Evolutionary conservation across 2,797 vertebrate species (phyloP).

Genomic region (Lycodopsis pacificus): DNA sequence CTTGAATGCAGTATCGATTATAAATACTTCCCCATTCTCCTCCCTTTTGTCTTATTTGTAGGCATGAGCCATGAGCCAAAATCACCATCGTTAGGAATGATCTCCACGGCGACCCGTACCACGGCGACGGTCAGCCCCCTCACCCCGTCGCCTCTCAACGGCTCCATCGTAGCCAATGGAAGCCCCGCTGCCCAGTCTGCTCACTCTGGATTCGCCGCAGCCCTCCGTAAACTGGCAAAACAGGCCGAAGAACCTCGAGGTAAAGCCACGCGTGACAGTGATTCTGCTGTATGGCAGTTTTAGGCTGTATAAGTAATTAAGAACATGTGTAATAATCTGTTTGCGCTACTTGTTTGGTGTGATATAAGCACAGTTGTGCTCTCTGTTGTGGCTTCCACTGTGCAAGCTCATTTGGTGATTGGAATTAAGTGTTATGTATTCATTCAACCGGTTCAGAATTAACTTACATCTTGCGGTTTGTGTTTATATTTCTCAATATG

Average conservation of each 20-base stretch:
- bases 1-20: conserved; percentile 30
- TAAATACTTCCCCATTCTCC: conserved; percentile 53
- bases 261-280: conserved; percentile 70
- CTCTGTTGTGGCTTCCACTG: neutral
- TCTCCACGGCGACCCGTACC: conserved; percentile 97
- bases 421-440: neutral
- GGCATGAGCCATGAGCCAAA: conserved; percentile 99
- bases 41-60: conserved; percentile 79
- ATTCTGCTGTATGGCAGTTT: neutral
- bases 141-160: conserved; percentile 96
- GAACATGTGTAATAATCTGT: neutral
- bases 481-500: neutral
- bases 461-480: neutral
- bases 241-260: conserved; percentile 99
- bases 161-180: conserved; percentile 97
- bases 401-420: neutral
- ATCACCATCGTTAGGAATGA: conserved; percentile 99
- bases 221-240: conserved; percentile 98
- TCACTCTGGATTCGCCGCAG: conserved; percentile 97
- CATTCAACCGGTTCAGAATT: neutral
- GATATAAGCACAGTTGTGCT: neutral
- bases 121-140: conserved; percentile 98
- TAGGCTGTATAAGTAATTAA: neutral
- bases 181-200: conserved; percentile 94
- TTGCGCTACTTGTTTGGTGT: neutral